Conservation (phyloP, 1,140 invertebrate species). For the Semibalanus balanoides region DNA sequence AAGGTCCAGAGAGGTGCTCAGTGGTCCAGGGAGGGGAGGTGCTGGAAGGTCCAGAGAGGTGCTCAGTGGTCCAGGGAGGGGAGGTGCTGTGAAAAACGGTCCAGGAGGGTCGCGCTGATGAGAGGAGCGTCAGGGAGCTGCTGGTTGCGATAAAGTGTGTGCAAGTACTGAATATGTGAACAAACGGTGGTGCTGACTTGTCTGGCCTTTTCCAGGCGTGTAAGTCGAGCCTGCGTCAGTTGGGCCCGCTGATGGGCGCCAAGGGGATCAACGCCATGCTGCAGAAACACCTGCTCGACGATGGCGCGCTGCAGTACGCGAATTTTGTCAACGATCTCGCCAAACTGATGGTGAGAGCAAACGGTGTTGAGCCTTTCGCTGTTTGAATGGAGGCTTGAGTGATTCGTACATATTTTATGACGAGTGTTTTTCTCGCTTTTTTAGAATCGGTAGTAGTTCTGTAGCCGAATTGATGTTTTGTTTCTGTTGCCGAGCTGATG, state of each 20-base stretch:
- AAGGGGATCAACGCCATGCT: not conserved
- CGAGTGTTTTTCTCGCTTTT: no score
- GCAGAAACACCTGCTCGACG: not conserved
- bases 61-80: no score
- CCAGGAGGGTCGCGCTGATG: no score
- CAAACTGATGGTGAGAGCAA: not conserved
- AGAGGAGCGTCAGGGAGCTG: not conserved
- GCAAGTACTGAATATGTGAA: no score
- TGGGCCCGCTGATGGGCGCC: not conserved
- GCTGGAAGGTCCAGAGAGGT: not conserved
- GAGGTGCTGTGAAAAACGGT: not conserved
- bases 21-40: not conserved
- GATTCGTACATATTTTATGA: no score
- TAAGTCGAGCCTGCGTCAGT: not conserved
- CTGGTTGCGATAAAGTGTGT: no score
- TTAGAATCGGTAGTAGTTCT: no score
- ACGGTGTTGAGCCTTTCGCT: no score
- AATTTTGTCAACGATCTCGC: not conserved
- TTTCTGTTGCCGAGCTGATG: no score
- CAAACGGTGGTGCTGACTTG: no score
- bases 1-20: not conserved
- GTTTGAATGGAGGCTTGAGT: no score
- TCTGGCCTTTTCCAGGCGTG: not conserved
- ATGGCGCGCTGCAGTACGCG: not conserved
- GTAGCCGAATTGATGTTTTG: no score